phyloP scores from a whole-genome alignment of 2,888 invertebrate species.

The Stenodera caucasica region DNA sequence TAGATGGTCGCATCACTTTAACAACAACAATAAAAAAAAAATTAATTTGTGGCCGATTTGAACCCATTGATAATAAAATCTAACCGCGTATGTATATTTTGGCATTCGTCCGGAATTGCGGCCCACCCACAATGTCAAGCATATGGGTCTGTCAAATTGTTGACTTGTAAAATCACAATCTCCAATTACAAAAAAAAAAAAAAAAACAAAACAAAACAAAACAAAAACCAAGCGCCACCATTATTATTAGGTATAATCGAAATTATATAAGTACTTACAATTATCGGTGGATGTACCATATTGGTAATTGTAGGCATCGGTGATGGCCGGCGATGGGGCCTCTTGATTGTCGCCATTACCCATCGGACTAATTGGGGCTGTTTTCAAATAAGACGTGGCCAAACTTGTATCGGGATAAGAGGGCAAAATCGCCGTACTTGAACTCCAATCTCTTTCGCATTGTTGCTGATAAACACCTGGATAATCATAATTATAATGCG shows the following conservation, averaged over 20 bases:
- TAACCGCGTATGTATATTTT: slow-evolving; percentile 29
- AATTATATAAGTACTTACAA: slow-evolving; percentile 51
- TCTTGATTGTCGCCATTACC: slow-evolving; percentile 48
- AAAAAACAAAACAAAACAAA: slow-evolving; percentile 6
- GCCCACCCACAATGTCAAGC: slow-evolving; percentile 36
- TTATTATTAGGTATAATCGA: slow-evolving; percentile 45
- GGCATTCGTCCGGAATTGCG: slow-evolving; percentile 28
- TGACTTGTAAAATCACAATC: slow-evolving; percentile 39
- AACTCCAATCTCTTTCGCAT: slow-evolving; percentile 49
- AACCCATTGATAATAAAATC: not conserved
- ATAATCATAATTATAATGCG: slow-evolving; percentile 52
- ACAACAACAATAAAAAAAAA: slow-evolving; percentile 30
- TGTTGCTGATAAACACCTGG: slow-evolving; percentile 49
- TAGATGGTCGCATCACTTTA: slow-evolving; percentile 51
- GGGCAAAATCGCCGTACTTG: slow-evolving; percentile 43
- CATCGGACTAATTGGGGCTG: slow-evolving; percentile 53
- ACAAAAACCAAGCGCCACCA: slow-evolving; percentile 28
- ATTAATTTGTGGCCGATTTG: not conserved
- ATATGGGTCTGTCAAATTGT: slow-evolving; percentile 41
- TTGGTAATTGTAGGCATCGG: slow-evolving; percentile 51
- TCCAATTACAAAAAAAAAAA: slow-evolving; percentile 39
- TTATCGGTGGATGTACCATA: slow-evolving; percentile 50
- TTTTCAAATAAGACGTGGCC: slow-evolving; percentile 49
- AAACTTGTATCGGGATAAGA: slow-evolving; percentile 47
- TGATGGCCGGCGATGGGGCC: slow-evolving; percentile 48